Evolutionary conservation across 2,888 invertebrate genomes (phyloP).

Genomic region (Coelinius sp.): DNA sequence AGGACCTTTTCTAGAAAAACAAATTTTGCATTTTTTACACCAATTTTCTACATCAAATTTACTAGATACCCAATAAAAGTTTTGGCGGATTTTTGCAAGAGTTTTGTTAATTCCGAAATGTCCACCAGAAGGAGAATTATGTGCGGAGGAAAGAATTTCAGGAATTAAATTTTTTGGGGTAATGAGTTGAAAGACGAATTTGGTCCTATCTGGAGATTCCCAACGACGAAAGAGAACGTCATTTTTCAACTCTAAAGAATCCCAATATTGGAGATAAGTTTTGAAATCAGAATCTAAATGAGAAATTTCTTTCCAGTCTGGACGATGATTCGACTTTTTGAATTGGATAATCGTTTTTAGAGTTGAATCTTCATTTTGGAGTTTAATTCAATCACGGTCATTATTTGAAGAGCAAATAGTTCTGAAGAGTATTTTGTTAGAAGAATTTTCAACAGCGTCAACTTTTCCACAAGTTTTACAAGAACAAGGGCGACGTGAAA

Average conservation of each 20-base stretch:
- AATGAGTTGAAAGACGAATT: not conserved
- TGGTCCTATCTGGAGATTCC: not conserved
- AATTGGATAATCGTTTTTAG: not conserved
- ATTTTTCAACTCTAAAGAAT: not conserved
- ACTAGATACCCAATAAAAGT: slow-evolving; percentile 40
- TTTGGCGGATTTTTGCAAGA: slow-evolving; percentile 48
- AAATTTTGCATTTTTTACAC: slow-evolving; percentile 44
- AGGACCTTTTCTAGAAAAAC: too few relatives aligned
- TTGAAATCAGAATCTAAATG: not conserved
- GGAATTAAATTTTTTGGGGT: not conserved
- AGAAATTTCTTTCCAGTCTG: not conserved
- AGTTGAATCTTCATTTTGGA: not conserved
- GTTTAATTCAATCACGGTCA: not conserved
- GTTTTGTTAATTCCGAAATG: slow-evolving; percentile 56
- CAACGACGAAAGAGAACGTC: too few relatives aligned
- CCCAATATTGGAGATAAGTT: not conserved
- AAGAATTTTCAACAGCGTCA: not conserved
- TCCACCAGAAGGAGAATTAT: slow-evolving; percentile 49
- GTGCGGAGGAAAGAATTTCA: not conserved
- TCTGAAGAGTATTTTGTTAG: not conserved
- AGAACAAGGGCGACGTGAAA: not conserved
- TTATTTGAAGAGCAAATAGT: not conserved
- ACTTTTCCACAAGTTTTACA: not conserved
- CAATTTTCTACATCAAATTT: slow-evolving; percentile 38
- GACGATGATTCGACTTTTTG: not conserved